Base-by-base conservation (phyloP, 2,888 invertebrate genomes). In the Lithophane ornitopus region DNA sequence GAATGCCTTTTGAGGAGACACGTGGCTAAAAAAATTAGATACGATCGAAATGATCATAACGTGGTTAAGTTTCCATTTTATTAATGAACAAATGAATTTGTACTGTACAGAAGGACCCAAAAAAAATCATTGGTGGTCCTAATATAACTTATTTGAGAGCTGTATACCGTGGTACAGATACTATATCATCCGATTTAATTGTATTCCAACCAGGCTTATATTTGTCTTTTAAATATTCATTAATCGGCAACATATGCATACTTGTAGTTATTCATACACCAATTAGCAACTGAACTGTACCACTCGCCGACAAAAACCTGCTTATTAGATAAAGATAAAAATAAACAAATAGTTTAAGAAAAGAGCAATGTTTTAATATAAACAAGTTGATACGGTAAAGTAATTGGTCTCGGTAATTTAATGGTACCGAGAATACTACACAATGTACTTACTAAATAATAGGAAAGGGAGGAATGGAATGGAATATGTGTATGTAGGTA, bases 351-450 rank as follows among this genome's bases (percentile, higher is more conserved):
- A 63, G 4, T 28, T 34, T 22, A n/a, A 66, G n/a, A 39, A 14
- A 66, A 65, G 56, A 67, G 49, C 58, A 59, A 80, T 62, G 75
- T 80, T 70, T 80, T 80, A 67, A 80, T 61, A 39, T 67, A 70
- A 44, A 34, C 49, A 34, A 56, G 34, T 63, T 28, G 80, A 80
- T 80, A 80, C 34, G 26, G 41, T 46, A 22, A 67, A 62, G 65
- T 80, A 75, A 80, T 80, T 75, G 66, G 75, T 61, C 49, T 58
- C 34, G 56, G 66, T 80, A 75, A 75, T 80, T 74, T 75, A 80
- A 78, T 80, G 70, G 28, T 56, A n/a, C 26, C 3, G 81, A 70
- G 70, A 65, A 9, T 62, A 46, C 16, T 19, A 26, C 34, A 67
- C 54, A 74, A 49, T 69, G 59, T 69, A 14, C 2, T 7, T n/a